phyloP scores from a whole-genome alignment of 2,113 vertebrate genomes.

The Brachypteracias leptosomus region DNA sequence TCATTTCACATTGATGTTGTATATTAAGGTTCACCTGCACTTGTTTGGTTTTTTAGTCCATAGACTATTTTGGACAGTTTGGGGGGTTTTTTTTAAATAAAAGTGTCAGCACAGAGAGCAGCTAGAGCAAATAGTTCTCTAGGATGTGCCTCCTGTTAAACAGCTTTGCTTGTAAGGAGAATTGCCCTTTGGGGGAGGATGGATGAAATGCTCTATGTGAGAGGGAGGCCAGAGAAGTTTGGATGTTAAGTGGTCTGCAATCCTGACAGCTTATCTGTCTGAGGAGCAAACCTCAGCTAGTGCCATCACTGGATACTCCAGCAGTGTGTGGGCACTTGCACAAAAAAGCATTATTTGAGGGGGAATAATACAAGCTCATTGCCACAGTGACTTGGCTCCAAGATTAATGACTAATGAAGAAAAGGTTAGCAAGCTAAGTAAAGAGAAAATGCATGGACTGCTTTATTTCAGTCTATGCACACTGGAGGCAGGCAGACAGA shows the following conservation, averaged over 20 bases:
- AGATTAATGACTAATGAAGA: not conserved
- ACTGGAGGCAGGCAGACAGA: not conserved
- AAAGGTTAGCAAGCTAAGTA: not conserved
- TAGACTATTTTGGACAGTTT: not conserved
- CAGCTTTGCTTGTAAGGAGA: not conserved
- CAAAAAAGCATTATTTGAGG: not conserved
- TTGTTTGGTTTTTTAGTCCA: not conserved
- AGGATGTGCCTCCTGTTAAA: not conserved
- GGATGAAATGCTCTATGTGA: not conserved
- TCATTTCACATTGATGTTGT: not conserved
- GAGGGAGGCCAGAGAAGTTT: not conserved
- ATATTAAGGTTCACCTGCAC: not conserved
- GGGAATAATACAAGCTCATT: not conserved
- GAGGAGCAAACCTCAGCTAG: not conserved
- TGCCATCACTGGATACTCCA: not conserved
- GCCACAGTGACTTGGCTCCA: not conserved
- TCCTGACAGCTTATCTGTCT: not conserved
- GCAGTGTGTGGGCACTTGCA: not conserved
- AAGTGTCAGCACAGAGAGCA: not conserved
- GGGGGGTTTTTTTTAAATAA: not conserved
- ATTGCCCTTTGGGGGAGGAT: not conserved
- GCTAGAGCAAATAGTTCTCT: not conserved
- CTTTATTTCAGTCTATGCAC: not conserved
- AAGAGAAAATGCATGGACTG: not conserved
- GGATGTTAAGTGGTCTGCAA: not conserved